Percentiles rank a stretch among this genome's conserved stretches.
Conservation (phyloP, 2,113 vertebrate genomes). For the Pluvianellus socialis region DNA sequence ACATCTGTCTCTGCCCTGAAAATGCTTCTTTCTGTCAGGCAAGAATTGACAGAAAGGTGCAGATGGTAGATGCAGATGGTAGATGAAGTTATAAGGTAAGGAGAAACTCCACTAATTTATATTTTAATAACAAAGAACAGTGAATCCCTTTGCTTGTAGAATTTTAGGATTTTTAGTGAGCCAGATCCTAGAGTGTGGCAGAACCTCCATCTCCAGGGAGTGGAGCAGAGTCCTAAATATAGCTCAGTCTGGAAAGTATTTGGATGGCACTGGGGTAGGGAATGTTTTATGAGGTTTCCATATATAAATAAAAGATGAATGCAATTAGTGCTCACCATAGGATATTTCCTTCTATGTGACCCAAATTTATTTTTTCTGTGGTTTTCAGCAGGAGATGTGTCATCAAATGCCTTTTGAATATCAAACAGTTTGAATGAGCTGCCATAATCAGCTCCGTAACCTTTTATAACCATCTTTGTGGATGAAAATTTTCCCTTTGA, state of each 20-base stretch:
- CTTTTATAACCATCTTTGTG: slow-evolving; percentile 1
- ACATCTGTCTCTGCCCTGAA: neutral
- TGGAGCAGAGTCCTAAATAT: neutral
- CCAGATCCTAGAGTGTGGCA: neutral
- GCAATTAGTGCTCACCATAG: slow-evolving; percentile 60
- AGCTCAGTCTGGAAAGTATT: slow-evolving; percentile 14
- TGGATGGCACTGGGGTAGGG: neutral
- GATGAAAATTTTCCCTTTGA: slow-evolving; percentile 7
- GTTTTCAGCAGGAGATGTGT: slow-evolving; percentile 34
- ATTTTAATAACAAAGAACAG: neutral
- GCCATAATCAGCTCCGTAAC: slow-evolving; percentile 9
- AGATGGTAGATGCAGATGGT: neutral
- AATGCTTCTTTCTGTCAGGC: neutral
- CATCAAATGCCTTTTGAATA: slow-evolving; percentile 48
- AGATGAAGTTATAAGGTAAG: neutral
- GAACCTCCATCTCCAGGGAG: neutral
- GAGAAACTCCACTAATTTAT: neutral
- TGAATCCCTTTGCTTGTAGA: neutral
- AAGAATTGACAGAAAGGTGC: neutral
- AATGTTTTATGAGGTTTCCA: slow-evolving; percentile 46
- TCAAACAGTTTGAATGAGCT: slow-evolving; percentile 11
- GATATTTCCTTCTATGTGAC: slow-evolving; percentile 37
- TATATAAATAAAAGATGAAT: slow-evolving; percentile 60
- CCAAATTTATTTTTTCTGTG: slow-evolving; percentile 25
- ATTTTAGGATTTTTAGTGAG: neutral